phyloP scores from a whole-genome alignment of 2,113 vertebrate species.

The Fukomys damarensis region DNA sequence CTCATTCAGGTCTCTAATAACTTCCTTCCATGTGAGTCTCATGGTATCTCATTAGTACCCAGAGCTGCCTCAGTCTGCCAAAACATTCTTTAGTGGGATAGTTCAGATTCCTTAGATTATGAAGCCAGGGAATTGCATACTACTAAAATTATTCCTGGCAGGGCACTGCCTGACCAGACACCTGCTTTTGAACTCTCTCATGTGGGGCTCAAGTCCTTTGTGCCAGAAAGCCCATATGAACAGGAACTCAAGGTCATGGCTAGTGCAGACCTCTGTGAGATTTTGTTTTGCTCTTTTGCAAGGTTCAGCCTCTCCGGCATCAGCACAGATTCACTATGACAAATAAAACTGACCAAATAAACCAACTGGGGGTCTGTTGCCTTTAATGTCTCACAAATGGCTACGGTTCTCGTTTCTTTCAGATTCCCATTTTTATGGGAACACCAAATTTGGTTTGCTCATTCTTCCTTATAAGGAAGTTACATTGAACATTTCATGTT shows the following conservation, averaged over 20 bases:
- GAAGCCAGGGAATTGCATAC: conserved; percentile 8
- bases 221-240: conserved; percentile 45
- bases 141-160: conserved; percentile 34
- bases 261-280: conserved; percentile 66
- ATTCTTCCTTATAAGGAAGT: neutral
- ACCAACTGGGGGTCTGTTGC: neutral
- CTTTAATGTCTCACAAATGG: neutral
- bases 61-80: neutral
- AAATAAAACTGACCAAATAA: neutral
- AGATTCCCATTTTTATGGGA: neutral
- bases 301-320: neutral
- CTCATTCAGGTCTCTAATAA: neutral
- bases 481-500: neutral
- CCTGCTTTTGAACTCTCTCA: neutral
- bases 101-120: conserved; percentile 75
- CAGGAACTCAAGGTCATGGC: conserved; percentile 65
- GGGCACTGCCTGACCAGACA: neutral
- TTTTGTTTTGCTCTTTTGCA: accelerated
- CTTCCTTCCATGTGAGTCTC: conserved; percentile 12
- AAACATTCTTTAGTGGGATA: neutral
- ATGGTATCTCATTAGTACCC: neutral
- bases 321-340: accelerated
- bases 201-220: conserved; percentile 51
- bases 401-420: neutral
- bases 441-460: neutral